Evolutionary conservation across 1,140 invertebrate genomes (phyloP), one percentile per base, ranked within the genome.

Genomic region (Proales similis): DNA sequence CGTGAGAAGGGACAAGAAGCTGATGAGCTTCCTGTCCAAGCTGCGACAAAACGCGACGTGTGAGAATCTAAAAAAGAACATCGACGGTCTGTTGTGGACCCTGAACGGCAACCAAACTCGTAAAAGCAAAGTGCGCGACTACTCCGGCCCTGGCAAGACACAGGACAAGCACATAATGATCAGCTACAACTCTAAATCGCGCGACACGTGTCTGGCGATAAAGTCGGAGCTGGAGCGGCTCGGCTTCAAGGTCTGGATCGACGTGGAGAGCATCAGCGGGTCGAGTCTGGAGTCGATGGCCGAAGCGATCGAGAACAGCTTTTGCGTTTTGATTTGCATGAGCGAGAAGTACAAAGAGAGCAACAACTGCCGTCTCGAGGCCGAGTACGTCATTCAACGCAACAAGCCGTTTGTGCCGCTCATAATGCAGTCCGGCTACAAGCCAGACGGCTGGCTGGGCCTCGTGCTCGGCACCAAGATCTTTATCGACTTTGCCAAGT

Each of bases 211-310:
- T 24, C 19, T 57, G 1, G 45, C 27, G 32, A 57, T 57, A 12
- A 57, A 57, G 32, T 36, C 39, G 12, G 51, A 57, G 22, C 19
- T 57, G 20, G 45, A 57, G 20, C 26, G 39, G 1, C 9, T 36
- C 27, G 48, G 48, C 19, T 49, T 33, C 29, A 49, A 49, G 32
- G 61, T 65, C 12, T 68, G 67, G 67, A 65, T 68, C 29, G 67
- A 68, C 48, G 63, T 68, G 5, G 67, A 68, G n/a, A 45, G 65
- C 24, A 68, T 68, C 65, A 63, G 57, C 57, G 45, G 38, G 29
- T 64, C 71, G 5, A 74, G 71, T 12, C 45, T 75, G 14, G 70
- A 75, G 53, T 69, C 72, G 29, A 76, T 76, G 74, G 72, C 74
- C 0, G 63, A 70, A 26, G 74, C 73, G 9, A 71, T 76, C 12